These are phyloP conservation scores for Helleia helle DNA, from an alignment of 2,888 invertebrate genomes.

Conservation along the genomic window DNA sequence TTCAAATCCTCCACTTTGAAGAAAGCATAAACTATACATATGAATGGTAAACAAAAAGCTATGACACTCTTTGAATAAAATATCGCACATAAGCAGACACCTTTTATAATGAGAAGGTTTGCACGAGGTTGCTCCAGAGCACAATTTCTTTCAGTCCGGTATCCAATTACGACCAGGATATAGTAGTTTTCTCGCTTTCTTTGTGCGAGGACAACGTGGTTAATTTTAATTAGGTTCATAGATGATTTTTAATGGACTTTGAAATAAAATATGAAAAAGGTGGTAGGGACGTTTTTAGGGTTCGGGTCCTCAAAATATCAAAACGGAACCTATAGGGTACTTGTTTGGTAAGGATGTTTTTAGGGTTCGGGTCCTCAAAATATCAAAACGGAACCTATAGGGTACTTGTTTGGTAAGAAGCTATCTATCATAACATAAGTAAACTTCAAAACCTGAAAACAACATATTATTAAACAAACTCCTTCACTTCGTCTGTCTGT, in stretches of 20 bases:
- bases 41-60: too few species aligned
- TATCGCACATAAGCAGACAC: neutral
- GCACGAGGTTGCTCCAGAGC: neutral
- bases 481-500: too few species aligned
- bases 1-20: too few species aligned
- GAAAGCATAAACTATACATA: too few species aligned
- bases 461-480: too few species aligned
- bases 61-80: neutral
- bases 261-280: neutral
- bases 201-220: neutral
- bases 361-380: neutral
- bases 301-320: neutral
- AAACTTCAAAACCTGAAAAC: too few species aligned
- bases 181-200: neutral
- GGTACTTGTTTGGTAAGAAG: too few species aligned
- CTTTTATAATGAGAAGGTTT: constrained; percentile 7
- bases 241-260: neutral
- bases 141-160: constrained; percentile 6
- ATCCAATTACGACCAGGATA: constrained; percentile 8
- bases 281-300: neutral
- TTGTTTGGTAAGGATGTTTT: too few species aligned
- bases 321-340: too few species aligned
- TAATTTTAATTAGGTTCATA: too few species aligned
- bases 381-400: too few species aligned
- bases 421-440: too few species aligned